Percentiles rank a stretch among this genome's conserved stretches.
These are phyloP conservation scores for Cacoxenus indagator DNA, from an alignment of 2,888 invertebrate genomes.

Conservation along the genomic window DNA sequence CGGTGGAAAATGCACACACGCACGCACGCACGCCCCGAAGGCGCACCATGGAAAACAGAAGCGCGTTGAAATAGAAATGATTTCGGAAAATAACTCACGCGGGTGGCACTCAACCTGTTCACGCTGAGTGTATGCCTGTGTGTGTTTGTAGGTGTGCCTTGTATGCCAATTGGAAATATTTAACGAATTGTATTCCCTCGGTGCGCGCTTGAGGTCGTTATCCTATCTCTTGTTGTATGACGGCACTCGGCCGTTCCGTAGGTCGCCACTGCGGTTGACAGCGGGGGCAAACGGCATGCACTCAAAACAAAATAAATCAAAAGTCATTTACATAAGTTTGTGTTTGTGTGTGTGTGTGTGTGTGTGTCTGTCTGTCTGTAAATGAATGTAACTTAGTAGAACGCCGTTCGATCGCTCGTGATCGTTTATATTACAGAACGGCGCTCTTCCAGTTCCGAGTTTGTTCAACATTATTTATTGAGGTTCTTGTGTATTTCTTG, in stretches of 20 bases:
- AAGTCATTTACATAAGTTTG: slow-evolving; percentile 9
- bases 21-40: neutral
- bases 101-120: slow-evolving; percentile 16
- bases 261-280: neutral
- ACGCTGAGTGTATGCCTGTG: too few species aligned
- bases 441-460: neutral
- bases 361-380: neutral
- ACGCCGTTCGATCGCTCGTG: neutral
- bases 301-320: slow-evolving; percentile 26
- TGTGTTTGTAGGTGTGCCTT: too few species aligned
- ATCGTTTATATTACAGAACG: neutral
- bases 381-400: too few species aligned
- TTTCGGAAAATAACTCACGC: neutral
- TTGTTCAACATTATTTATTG: slow-evolving; percentile 14
- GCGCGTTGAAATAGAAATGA: neutral
- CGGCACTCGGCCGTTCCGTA: neutral
- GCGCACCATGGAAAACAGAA: neutral
- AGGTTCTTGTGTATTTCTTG: neutral
- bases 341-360: neutral
- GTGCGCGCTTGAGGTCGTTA: slow-evolving; percentile 22
- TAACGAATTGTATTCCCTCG: slow-evolving; percentile 15
- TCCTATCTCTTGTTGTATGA: slow-evolving; percentile 3
- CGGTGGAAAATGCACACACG: neutral
- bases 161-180: slow-evolving; percentile 5
- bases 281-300: slow-evolving; percentile 7